Evolutionary conservation across 2,113 vertebrate genomes (phyloP).

Genomic region (Psittacula cyanocephala): DNA sequence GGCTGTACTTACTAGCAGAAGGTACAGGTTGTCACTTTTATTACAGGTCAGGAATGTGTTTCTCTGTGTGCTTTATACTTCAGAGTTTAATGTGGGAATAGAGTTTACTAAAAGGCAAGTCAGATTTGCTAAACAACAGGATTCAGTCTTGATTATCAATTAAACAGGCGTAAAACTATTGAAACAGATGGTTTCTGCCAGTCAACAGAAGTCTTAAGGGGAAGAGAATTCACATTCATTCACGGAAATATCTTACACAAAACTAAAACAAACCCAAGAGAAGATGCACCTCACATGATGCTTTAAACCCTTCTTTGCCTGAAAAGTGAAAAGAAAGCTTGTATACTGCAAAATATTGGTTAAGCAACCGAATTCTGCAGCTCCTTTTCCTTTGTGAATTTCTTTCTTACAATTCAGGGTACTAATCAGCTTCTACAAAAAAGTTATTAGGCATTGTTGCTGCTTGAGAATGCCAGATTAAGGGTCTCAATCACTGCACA

Average conservation of each 20-base stretch:
- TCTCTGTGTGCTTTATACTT: not conserved
- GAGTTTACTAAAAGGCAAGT: constrained; percentile 44
- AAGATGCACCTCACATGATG: not conserved
- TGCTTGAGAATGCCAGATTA: not conserved
- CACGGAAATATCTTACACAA: constrained; percentile 26
- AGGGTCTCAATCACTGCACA: not conserved
- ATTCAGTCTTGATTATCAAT: constrained; percentile 66
- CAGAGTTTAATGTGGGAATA: constrained; percentile 18
- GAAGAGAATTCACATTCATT: constrained; percentile 34
- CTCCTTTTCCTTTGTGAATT: not conserved
- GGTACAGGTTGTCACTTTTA: constrained; percentile 7
- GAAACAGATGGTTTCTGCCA: constrained; percentile 66
- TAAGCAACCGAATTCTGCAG: not conserved
- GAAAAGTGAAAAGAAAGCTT: not conserved
- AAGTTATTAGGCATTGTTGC: not conserved
- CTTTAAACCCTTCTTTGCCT: not conserved
- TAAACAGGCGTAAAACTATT: constrained; percentile 65
- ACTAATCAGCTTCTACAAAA: not conserved
- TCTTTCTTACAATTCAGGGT: not conserved
- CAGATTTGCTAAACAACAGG: constrained; percentile 53
- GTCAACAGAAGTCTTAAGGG: constrained; percentile 32
- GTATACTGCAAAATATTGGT: not conserved
- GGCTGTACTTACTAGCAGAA: not conserved
- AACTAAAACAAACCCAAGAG: constrained; percentile 6
- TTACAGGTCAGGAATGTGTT: constrained; percentile 17